Percentiles rank a stretch among this genome's conserved stretches.
These are phyloP conservation scores for Archegozetes longisetosus DNA, from an alignment of 1,140 invertebrate genomes.

Conservation along the genomic window DNA sequence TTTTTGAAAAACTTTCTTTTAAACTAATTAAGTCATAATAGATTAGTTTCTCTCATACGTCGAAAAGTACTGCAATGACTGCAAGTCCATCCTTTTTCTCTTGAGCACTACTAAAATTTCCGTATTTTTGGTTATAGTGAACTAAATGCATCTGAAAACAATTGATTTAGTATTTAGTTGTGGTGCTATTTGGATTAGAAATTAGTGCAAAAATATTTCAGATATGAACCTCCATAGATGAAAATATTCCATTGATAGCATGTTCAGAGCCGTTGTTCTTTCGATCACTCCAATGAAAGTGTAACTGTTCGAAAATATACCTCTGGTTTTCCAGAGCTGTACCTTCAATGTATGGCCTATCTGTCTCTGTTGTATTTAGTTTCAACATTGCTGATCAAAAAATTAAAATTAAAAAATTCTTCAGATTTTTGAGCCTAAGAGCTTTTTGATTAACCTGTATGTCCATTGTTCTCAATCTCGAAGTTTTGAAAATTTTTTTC, in stretches of 20 bases:
- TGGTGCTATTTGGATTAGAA: too few species aligned
- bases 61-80: slow-evolving; percentile 49
- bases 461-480: slow-evolving; percentile 28
- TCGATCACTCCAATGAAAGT: slow-evolving; percentile 33
- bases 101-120: slow-evolving; percentile 36
- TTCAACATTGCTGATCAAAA: slow-evolving; percentile 32
- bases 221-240: slow-evolving; percentile 18
- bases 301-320: slow-evolving; percentile 30
- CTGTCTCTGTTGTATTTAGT: slow-evolving; percentile 27
- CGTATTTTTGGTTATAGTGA: slow-evolving; percentile 43
- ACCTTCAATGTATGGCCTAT: slow-evolving; percentile 31
- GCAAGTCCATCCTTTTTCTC: slow-evolving; percentile 40
- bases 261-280: slow-evolving; percentile 29
- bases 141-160: slow-evolving; percentile 48
- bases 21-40: too few species aligned
- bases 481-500: slow-evolving; percentile 19
- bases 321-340: slow-evolving; percentile 31
- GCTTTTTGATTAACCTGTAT: slow-evolving; percentile 24
- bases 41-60: too few species aligned
- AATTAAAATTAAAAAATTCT: slow-evolving; percentile 18
- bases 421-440: too few species aligned
- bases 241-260: slow-evolving; percentile 12
- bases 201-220: too few species aligned
- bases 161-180: too few species aligned
- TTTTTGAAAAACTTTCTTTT: too few species aligned